Conservation (phyloP, 1,140 invertebrate genomes). For the Triops cancriformis region DNA sequence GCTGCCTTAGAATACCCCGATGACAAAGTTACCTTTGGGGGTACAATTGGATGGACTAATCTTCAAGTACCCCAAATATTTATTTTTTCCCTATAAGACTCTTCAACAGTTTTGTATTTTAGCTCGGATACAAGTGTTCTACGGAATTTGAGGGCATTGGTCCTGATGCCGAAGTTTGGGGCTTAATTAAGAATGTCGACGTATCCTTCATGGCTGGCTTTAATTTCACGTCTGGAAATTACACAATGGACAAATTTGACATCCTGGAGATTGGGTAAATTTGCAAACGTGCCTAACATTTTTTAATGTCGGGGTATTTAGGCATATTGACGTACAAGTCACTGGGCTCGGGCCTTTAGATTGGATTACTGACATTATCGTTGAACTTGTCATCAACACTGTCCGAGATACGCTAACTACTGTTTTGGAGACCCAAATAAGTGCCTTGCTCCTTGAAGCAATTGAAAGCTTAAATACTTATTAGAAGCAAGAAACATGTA, state of each 20-base stretch:
- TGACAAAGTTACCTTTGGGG: slow-evolving; percentile 11
- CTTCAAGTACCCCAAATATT: slow-evolving; percentile 19
- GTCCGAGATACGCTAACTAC: neutral
- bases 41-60: slow-evolving; percentile 23
- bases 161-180: slow-evolving; percentile 22
- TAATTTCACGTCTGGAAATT: slow-evolving; percentile 14
- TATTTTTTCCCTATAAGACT: neutral
- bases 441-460: neutral
- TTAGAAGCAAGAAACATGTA: neutral
- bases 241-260: slow-evolving; percentile 21
- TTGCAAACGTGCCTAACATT: no score
- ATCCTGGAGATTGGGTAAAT: slow-evolving; percentile 22
- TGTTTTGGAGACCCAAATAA: neutral
- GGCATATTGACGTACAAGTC: slow-evolving; percentile 23
- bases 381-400: slow-evolving; percentile 25
- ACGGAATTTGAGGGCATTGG: slow-evolving; percentile 14
- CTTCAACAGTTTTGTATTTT: neutral
- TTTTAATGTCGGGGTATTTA: neutral
- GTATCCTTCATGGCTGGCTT: slow-evolving; percentile 20
- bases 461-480: neutral
- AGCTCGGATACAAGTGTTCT: neutral
- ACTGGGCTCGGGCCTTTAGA: slow-evolving; percentile 22
- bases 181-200: slow-evolving; percentile 19
- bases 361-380: slow-evolving; percentile 21
- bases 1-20: slow-evolving; percentile 16